Evolutionary conservation across 2,888 invertebrate genomes (phyloP), one percentile per base, ranked within the genome.

Genomic region (Smittia sp.): DNA sequence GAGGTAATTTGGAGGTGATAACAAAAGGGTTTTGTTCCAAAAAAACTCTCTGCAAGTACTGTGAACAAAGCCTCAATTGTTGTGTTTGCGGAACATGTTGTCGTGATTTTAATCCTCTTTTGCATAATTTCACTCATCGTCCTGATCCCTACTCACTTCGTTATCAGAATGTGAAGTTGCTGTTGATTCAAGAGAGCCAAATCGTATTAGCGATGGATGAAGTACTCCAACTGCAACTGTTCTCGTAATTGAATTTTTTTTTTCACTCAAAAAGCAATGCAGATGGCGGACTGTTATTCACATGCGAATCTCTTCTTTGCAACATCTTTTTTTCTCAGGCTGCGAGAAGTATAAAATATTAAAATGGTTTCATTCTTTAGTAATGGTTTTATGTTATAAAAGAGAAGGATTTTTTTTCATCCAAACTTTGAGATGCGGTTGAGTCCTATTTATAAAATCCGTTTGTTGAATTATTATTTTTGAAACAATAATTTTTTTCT

Each of bases 1-100:
- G 27, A 69, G 54, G 68, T 68, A 69, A 69, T 69, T 69, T 69
- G 27, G 27, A 69, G 54, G 69, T 27, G 69, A 69, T 69, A 69
- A 69, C 54, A 69, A 54, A 69, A 52, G 4, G 18, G 54, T 20
- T 18, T 58, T 58, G 22, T 46, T 15, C n/a, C 52, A 46, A 46
- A 46, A 13, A 4, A 9, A 9, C 39, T 7, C 18, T 46, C n/a
- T 46, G 52, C n/a, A 46, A 46, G 18, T 46, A 46, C 52, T 18
- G 32, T 25, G n/a, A 25, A 65, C 65, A 65, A 65, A 27, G 27
- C 15, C 18, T 27, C 15, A 67, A 39, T 67, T 67, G 32, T 32
- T 3, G n/a, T 67, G 58, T 58, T 58, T 58, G 20, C 20, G 20
- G 27, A 69, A 69, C 27, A 69, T 69, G 69, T 69, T 69, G 54